Conservation (phyloP, 2,797 vertebrate genomes). For the Molossus molossus region DNA sequence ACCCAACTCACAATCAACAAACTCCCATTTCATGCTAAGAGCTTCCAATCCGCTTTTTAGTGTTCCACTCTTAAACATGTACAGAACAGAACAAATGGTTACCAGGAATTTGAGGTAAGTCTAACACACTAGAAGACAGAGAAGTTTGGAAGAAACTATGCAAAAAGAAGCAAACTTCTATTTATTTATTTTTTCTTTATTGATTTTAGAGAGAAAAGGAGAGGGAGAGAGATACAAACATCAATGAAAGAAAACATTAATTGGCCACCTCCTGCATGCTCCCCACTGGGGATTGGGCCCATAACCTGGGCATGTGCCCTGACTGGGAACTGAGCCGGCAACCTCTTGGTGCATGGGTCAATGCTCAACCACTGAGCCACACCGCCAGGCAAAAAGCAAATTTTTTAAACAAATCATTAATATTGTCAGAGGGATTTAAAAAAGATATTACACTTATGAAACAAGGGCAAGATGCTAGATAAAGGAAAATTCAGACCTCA, state of each 20-base stretch:
- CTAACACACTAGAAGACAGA: conserved; percentile 53
- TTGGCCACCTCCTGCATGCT: too few relatives aligned
- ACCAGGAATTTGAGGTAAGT: conserved; percentile 43
- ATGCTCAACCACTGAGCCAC: too few relatives aligned
- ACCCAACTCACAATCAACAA: conserved; percentile 25
- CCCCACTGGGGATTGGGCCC: too few relatives aligned
- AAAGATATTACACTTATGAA: conserved; percentile 31
- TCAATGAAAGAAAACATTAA: too few relatives aligned
- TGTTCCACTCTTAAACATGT: conserved; percentile 47
- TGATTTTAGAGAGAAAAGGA: too few relatives aligned
- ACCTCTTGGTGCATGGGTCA: too few relatives aligned
- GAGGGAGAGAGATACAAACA: too few relatives aligned
- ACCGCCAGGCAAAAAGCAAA: background rate
- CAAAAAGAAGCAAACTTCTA: conserved; percentile 1
- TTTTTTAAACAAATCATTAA: background rate
- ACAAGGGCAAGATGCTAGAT: conserved; percentile 18
- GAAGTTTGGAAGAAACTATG: conserved; percentile 30
- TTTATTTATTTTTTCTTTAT: background rate
- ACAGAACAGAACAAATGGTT: conserved; percentile 13
- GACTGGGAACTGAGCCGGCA: too few relatives aligned
- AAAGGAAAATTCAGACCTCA: conserved; percentile 39
- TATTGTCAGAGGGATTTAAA: conserved; percentile 39
- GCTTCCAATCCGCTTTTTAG: conserved; percentile 36
- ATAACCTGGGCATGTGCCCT: too few relatives aligned
- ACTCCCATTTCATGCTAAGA: conserved; percentile 1